Evolutionary conservation across 2,797 vertebrate species (phyloP).

Genomic region (Phalloptychus januarius): DNA sequence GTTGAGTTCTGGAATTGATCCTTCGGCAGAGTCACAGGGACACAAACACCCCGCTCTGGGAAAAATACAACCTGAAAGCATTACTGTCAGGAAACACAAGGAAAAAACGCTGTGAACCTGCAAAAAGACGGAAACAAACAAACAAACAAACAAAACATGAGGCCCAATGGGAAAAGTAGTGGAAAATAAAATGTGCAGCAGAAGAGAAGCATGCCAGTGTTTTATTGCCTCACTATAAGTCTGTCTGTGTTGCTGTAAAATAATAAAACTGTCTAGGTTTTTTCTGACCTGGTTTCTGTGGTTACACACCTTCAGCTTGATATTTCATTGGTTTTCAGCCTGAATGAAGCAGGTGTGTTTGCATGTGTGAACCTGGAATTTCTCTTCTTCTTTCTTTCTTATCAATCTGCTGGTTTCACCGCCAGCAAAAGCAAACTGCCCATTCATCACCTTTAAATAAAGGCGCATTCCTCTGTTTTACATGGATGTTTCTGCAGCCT

Average conservation of each 20-base stretch:
- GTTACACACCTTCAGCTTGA: conserved; percentile 14
- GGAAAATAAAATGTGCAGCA: background rate
- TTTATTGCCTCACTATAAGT: conserved; percentile 57
- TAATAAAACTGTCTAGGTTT: conserved; percentile 56
- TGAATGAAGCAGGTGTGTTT: conserved; percentile 7
- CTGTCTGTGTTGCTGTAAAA: conserved; percentile 47
- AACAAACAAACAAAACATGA: background rate
- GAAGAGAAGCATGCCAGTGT: conserved; percentile 36
- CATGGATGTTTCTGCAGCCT: background rate
- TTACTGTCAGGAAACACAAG: no score
- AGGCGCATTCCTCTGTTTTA: conserved; percentile 34
- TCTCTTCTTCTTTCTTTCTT: conserved; percentile 42
- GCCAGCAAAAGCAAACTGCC: conserved; percentile 41
- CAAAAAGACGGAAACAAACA: background rate
- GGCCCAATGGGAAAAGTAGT: no score
- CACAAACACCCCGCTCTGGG: conserved; percentile 28
- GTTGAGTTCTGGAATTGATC: conserved; percentile 8
- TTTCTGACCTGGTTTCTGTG: conserved; percentile 41
- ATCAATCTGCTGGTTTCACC: conserved; percentile 48
- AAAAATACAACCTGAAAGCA: conserved; percentile 5
- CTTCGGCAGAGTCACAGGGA: conserved; percentile 2
- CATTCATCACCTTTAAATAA: conserved; percentile 25
- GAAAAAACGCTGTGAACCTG: background rate
- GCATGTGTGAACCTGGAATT: conserved; percentile 22
- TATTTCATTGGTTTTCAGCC: background rate